These are phyloP conservation scores for Drosophila tropicalis DNA, from an alignment of 1,140 invertebrate genomes.

Conservation along the genomic window DNA sequence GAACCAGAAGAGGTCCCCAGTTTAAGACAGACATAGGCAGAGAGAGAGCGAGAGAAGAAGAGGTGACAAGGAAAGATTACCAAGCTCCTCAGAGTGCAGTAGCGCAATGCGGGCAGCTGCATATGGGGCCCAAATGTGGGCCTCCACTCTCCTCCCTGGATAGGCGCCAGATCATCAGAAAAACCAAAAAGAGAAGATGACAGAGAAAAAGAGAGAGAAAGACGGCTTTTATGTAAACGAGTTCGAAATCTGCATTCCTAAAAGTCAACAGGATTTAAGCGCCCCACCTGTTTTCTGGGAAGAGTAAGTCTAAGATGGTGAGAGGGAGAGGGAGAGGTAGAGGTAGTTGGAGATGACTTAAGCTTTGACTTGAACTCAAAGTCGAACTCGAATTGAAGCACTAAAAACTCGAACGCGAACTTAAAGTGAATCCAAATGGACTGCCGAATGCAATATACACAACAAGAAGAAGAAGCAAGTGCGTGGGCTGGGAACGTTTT, in stretches of 20 bases:
- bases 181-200: not conserved
- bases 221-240: conserved; percentile 65
- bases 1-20: conserved; percentile 41
- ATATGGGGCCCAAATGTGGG: conserved; percentile 12
- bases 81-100: conserved; percentile 20
- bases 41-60: conserved; percentile 30
- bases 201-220: conserved; percentile 14
- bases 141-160: not conserved
- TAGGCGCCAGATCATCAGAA: not conserved
- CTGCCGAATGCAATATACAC: not conserved
- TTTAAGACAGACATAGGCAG: not conserved
- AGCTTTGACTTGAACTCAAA: conserved; percentile 11
- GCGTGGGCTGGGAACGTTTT: conserved; percentile 50
- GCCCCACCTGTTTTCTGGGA: conserved; percentile 52
- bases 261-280: conserved; percentile 63
- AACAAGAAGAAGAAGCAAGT: conserved; percentile 21
- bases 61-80: not conserved
- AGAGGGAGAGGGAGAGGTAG: not conserved
- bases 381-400: not conserved
- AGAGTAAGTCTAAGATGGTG: no score
- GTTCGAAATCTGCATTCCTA: conserved; percentile 75
- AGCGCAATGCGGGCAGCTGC: conserved; percentile 10
- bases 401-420: not conserved
- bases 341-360: not conserved
- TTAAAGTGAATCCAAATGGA: not conserved